Evolutionary conservation across 1,140 invertebrate species (phyloP).

Genomic region (Aphelenchoides besseyi): DNA sequence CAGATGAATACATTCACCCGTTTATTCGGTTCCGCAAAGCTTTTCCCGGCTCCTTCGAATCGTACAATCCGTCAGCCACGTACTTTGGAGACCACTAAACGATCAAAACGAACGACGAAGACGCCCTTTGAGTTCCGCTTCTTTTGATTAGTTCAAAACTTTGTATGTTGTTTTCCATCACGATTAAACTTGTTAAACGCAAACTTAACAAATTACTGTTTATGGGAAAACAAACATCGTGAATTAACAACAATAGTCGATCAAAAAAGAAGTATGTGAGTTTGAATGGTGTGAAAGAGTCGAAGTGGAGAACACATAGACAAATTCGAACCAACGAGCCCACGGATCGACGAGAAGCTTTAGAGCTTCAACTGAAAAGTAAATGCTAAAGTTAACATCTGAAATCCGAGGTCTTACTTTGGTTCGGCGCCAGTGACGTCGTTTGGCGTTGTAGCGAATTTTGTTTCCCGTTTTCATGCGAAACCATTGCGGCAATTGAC

Average conservation of each 20-base stretch:
- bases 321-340: too few relatives aligned
- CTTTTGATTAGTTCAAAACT: neutral
- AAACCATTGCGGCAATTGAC: constrained; percentile 52
- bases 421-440: constrained; percentile 62
- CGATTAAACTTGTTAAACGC: neutral
- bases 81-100: neutral
- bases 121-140: neutral
- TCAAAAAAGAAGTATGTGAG: too few relatives aligned
- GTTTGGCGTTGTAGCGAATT: constrained; percentile 62
- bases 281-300: too few relatives aligned
- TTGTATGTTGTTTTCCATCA: neutral
- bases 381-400: too few relatives aligned
- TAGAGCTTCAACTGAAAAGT: too few relatives aligned
- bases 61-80: neutral
- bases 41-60: neutral
- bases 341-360: too few relatives aligned
- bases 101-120: neutral
- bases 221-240: too few relatives aligned
- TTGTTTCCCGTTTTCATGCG: constrained; percentile 57
- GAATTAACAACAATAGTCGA: too few relatives aligned
- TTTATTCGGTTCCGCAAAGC: constrained; percentile 12
- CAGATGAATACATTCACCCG: constrained; percentile 6
- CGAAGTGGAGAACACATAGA: too few relatives aligned
- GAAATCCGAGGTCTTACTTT: too few relatives aligned
- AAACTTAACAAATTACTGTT: neutral